These are phyloP conservation scores for Mobula hypostoma DNA, from an alignment of 2,113 vertebrate species.

Conservation along the genomic window DNA sequence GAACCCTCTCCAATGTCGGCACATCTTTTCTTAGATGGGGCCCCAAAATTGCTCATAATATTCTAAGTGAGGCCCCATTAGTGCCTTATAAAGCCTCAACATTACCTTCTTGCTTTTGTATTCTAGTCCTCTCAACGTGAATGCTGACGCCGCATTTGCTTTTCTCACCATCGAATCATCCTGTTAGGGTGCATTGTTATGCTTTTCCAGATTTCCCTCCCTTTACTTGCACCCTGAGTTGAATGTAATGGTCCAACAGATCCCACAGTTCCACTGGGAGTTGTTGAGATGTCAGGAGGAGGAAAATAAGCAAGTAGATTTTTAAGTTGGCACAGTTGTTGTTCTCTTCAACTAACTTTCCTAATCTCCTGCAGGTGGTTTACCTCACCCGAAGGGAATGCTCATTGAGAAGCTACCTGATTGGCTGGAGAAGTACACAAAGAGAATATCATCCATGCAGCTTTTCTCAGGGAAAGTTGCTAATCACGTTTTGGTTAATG, in stretches of 20 bases:
- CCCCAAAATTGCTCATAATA: too few relatives aligned
- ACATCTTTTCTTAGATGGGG: too few relatives aligned
- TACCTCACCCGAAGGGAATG: slow-evolving; percentile 76
- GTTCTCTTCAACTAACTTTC: not conserved
- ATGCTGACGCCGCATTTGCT: too few relatives aligned
- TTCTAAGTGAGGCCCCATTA: too few relatives aligned
- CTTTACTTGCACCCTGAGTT: not conserved
- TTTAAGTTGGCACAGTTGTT: not conserved
- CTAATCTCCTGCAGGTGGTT: slow-evolving; percentile 58
- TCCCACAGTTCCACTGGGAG: not conserved
- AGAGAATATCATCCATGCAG: slow-evolving; percentile 67
- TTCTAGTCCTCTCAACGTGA: too few relatives aligned
- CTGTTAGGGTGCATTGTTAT: slow-evolving; percentile 2
- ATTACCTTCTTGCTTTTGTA: too few relatives aligned
- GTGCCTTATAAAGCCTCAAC: too few relatives aligned
- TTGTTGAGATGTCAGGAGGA: not conserved
- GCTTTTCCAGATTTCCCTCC: not conserved
- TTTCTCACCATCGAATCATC: too few relatives aligned
- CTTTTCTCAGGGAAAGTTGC: slow-evolving; percentile 67
- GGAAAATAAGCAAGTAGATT: not conserved
- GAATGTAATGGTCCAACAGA: not conserved
- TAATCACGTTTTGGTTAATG: slow-evolving; percentile 83
- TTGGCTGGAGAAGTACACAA: slow-evolving; percentile 68
- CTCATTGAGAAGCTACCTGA: slow-evolving; percentile 68
- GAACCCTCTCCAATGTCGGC: too few relatives aligned